These are phyloP conservation scores for Gastracanthus pulcherrimus DNA, from an alignment of 2,888 invertebrate genomes.

Conservation along the genomic window DNA sequence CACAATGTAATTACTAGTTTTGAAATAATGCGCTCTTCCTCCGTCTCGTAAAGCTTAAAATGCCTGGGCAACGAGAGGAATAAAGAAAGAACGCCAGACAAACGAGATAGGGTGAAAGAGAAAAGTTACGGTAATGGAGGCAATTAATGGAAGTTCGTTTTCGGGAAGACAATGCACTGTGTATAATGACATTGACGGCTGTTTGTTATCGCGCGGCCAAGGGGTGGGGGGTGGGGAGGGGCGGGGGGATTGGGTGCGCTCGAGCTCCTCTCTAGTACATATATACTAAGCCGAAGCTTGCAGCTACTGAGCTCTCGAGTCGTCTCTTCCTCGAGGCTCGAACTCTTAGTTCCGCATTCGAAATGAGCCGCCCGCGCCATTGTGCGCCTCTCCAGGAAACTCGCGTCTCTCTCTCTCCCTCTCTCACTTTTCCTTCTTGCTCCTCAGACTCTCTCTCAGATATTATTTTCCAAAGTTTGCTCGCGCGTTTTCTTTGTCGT, in stretches of 20 bases:
- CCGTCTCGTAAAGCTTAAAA: neutral
- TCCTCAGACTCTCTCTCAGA: too few relatives aligned
- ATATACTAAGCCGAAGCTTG: neutral
- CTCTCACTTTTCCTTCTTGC: too few relatives aligned
- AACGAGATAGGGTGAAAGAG: neutral
- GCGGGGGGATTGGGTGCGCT: too few relatives aligned
- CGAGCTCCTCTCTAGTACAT: too few relatives aligned
- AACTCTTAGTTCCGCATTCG: slow-evolving; percentile 31
- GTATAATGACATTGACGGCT: slow-evolving; percentile 43
- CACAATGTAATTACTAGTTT: slow-evolving; percentile 3
- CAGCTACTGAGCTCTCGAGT: too few relatives aligned
- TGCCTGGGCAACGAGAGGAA: neutral
- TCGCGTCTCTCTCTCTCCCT: neutral
- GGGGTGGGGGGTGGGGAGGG: too few relatives aligned
- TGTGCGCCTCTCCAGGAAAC: slow-evolving; percentile 6
- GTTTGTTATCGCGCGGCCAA: slow-evolving; percentile 36
- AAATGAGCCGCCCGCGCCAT: slow-evolving; percentile 41
- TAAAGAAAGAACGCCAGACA: too few relatives aligned
- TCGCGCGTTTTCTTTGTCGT: neutral
- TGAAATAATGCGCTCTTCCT: neutral
- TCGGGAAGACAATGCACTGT: slow-evolving; percentile 33
- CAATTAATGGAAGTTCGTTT: slow-evolving; percentile 50
- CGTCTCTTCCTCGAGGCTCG: slow-evolving; percentile 7
- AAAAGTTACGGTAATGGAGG: neutral
- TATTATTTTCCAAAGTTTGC: slow-evolving; percentile 45